Conservation (phyloP, 2,113 vertebrate species). For the Butorides virescens region DNA sequence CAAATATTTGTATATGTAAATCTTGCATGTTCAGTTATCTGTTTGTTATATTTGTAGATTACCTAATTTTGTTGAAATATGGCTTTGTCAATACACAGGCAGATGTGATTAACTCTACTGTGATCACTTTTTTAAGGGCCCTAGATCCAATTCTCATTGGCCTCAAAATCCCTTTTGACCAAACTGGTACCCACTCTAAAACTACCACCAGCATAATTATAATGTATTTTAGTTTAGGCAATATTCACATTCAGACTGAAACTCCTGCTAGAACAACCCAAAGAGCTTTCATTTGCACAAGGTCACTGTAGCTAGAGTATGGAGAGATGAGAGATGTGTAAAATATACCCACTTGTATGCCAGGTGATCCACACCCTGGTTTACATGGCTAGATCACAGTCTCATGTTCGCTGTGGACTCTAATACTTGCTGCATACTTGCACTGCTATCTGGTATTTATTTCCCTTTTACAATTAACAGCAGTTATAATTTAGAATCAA, state of each 20-base stretch:
- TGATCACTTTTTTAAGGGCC: neutral
- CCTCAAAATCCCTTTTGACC: neutral
- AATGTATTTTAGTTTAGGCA: neutral
- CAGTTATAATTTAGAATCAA: neutral
- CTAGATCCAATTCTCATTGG: neutral
- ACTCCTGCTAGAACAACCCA: neutral
- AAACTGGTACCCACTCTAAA: neutral
- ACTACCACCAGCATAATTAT: neutral
- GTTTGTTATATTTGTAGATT: neutral
- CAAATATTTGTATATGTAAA: neutral
- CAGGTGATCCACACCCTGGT: neutral
- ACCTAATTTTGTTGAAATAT: neutral
- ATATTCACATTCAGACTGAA: neutral
- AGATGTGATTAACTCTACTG: neutral
- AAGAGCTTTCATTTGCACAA: neutral
- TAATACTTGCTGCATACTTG: neutral
- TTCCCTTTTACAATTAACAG: neutral
- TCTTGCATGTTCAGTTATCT: neutral
- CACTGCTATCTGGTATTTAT: neutral
- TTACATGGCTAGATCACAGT: neutral
- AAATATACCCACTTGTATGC: accelerated
- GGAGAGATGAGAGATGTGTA: neutral
- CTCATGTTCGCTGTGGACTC: neutral
- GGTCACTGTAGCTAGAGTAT: neutral
- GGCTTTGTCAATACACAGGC: neutral